phyloP scores from a whole-genome alignment of 2,888 invertebrate species.

The Fragum fragum region DNA sequence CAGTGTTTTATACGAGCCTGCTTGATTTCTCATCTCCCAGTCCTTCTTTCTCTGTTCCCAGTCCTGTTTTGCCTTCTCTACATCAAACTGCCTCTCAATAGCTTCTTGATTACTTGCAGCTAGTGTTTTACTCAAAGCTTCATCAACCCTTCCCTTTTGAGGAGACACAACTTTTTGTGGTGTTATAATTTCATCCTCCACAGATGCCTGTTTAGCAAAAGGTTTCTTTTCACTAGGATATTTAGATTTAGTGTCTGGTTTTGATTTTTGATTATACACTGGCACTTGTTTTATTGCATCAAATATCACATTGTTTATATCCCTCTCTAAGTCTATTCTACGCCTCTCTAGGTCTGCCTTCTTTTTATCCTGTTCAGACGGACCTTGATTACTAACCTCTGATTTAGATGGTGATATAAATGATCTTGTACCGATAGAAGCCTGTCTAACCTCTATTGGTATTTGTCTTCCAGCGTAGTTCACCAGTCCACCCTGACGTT shows the following conservation, averaged over 20 bases:
- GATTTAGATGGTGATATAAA: conserved; percentile 35
- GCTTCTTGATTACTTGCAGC: conserved; percentile 13
- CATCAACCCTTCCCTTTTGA: conserved; percentile 41
- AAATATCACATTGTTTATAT: conserved; percentile 65
- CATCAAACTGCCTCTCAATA: conserved; percentile 28
- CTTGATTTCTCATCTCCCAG: conserved; percentile 30
- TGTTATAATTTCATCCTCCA: conserved; percentile 53
- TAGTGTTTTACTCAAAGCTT: conserved; percentile 17
- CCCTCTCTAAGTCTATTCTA: conserved; percentile 61
- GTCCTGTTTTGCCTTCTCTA: conserved; percentile 22
- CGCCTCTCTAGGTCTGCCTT: conserved; percentile 56
- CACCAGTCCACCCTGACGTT: conserved; percentile 8
- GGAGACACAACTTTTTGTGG: conserved; percentile 51
- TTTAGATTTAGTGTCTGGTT: conserved; percentile 32
- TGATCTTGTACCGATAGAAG: conserved; percentile 27
- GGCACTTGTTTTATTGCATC: conserved; percentile 66
- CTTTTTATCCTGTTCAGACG: conserved; percentile 52
- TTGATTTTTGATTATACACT: conserved; percentile 40
- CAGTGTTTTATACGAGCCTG: conserved; percentile 72
- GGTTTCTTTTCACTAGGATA: conserved; percentile 1
- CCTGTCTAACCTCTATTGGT: conserved; percentile 50
- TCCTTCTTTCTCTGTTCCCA: conserved; percentile 28
- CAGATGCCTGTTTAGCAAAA: conserved; percentile 36
- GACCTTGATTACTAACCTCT: conserved; percentile 42
- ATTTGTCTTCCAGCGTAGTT: conserved; percentile 40